These are phyloP conservation scores for Nyctibius grandis DNA, from an alignment of 2,797 vertebrate species.

Conservation along the genomic window DNA sequence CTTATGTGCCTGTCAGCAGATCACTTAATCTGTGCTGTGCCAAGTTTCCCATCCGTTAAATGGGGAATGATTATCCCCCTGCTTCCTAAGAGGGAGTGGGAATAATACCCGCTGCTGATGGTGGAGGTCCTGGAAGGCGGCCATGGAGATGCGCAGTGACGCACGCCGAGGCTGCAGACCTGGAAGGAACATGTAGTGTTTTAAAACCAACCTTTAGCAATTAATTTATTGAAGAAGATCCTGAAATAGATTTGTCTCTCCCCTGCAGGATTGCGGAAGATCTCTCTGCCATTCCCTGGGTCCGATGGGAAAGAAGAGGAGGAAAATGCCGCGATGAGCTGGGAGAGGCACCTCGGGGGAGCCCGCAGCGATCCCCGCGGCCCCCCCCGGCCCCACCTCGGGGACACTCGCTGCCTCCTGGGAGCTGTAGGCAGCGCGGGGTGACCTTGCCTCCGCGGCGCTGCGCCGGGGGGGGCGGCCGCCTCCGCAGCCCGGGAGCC, in stretches of 20 bases:
- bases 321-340: not conserved
- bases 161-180: not conserved
- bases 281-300: not conserved
- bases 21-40: not conserved
- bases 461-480: not conserved
- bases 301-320: not conserved
- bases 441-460: not conserved
- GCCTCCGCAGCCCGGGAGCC: not conserved
- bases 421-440: not conserved
- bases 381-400: not conserved
- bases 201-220: not conserved
- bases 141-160: not conserved
- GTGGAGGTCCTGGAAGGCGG: not conserved
- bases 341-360: not conserved
- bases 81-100: not conserved
- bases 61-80: not conserved
- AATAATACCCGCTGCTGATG: not conserved
- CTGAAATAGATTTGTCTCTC: not conserved
- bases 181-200: not conserved
- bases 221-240: not conserved
- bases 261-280: not conserved
- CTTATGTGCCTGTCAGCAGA: constrained; percentile 2
- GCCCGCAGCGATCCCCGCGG: too few species aligned
- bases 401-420: not conserved
- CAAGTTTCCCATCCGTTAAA: not conserved